Conservation (phyloP, 1,140 invertebrate genomes). For the Drosophila pallidifrons region DNA sequence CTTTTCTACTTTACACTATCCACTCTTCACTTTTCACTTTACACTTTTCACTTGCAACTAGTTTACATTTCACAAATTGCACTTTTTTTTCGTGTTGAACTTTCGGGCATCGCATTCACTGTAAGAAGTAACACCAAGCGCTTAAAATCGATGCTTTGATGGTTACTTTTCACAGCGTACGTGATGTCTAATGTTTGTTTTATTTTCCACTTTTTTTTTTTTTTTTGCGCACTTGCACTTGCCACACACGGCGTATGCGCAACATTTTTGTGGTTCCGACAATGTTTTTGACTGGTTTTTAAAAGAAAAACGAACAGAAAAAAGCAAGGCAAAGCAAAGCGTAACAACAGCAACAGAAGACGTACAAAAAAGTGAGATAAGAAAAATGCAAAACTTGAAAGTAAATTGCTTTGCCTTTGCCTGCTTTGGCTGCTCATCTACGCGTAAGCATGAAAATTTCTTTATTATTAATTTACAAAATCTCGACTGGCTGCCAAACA, state of each 20-base stretch:
- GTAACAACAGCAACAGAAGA: not conserved
- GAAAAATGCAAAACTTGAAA: constrained; percentile 29
- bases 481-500: not conserved
- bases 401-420: constrained; percentile 14
- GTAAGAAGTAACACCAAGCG: constrained; percentile 85
- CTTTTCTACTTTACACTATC: constrained; percentile 51
- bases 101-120: constrained; percentile 70
- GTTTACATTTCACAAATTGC: not conserved
- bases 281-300: not conserved
- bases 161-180: constrained; percentile 81
- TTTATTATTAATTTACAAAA: constrained; percentile 74
- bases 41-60: not conserved
- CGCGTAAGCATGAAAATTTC: constrained; percentile 62
- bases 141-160: constrained; percentile 70
- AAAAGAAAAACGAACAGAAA: not conserved
- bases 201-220: no score
- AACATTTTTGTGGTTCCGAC: not conserved
- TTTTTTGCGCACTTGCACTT: no score
- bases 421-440: constrained; percentile 30
- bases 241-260: constrained; percentile 53
- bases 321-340: no score
- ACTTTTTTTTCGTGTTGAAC: not conserved
- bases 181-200: constrained; percentile 41
- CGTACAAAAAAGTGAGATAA: constrained; percentile 6
- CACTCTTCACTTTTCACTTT: constrained; percentile 36